Evolutionary conservation across 2,888 invertebrate species (phyloP), one percentile per base, ranked within the genome.

Genomic region (Phasia obesa): DNA sequence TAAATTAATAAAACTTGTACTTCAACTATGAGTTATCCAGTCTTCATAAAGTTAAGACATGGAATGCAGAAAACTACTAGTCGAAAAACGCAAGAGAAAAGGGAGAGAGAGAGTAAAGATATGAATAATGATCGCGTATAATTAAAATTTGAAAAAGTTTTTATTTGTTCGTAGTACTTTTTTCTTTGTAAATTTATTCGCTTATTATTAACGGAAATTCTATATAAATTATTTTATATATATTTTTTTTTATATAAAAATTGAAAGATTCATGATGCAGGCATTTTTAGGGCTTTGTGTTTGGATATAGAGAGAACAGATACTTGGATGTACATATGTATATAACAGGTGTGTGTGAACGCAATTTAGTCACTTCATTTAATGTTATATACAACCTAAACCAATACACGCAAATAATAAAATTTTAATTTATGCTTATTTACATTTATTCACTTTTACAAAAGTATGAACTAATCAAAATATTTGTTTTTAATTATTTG

Each of bases 81-180:
- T 27, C 57, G 17, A 62, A 27, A 53, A 60, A 44, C 9, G 11
- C 3, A 59, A 73, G 19, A 38, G 11, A 42, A 79, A 73, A 31
- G 6, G 17, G 23, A 64, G 42, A 31, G 27, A 31, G 27, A 55
- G 42, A 27, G 25, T 13, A 15, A 55, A 67, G 60, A 67, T n/a
- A 76, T 59, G 64, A 77, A 82, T 81, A 82, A 82, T 74, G 64
- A 74, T 82, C 55, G 73, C 53, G 57, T 51, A 78, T 78, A 82
- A 82, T 82, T 82, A 82, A 82, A 82, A 74, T 82, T 78, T 82
- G 82, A 78, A 78, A 82, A 82, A 82, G 69, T 77, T 78, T 82
- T 78, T 80, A 47, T 62, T 69, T 49, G 62, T 62, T 73, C 27
- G 31, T 27, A 62, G 27, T 64, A 5, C 4, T 55, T 69, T 65